These are phyloP conservation scores for Sorex araneus DNA, from an alignment of 2,113 vertebrate species.

Conservation along the genomic window DNA sequence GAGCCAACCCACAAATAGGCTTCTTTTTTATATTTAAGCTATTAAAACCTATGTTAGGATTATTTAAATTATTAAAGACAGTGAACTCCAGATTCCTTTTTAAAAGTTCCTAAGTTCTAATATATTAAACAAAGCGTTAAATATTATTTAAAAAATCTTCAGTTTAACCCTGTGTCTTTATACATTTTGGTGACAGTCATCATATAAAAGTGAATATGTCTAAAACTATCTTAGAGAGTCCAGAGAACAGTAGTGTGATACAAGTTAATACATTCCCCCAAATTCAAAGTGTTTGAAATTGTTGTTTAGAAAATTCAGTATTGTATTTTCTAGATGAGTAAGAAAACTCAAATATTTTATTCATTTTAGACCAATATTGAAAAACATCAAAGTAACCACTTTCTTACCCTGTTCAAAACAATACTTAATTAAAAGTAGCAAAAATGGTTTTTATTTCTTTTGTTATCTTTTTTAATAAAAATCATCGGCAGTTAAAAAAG, in stretches of 20 bases:
- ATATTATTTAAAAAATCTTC: background rate
- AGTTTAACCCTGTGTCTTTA: background rate
- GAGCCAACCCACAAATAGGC: background rate
- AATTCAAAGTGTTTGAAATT: background rate
- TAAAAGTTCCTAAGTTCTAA: too few species aligned
- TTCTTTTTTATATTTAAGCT: constrained; percentile 13
- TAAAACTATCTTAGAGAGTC: background rate
- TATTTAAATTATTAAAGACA: background rate
- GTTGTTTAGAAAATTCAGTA: constrained; percentile 54
- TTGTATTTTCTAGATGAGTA: background rate
- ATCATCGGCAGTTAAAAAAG: constrained; percentile 27
- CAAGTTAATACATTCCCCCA: background rate
- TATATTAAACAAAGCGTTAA: too few species aligned
- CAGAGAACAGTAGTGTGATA: background rate
- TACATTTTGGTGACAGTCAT: background rate
- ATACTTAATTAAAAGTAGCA: constrained; percentile 63
- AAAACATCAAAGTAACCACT: constrained; percentile 47
- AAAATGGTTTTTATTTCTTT: constrained; percentile 76
- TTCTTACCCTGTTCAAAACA: constrained; percentile 46
- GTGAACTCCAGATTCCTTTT: too few species aligned
- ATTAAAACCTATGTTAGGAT: background rate
- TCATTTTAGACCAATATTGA: background rate
- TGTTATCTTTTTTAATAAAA: constrained; percentile 45
- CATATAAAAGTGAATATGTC: background rate
- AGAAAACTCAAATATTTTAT: constrained; percentile 4